A percentile compares a stretch with the other conserved stretches of the same genome.
These are phyloP conservation scores for Paramormyrops kingsleyae DNA, from an alignment of 2,113 vertebrate genomes.

Conservation along the genomic window DNA sequence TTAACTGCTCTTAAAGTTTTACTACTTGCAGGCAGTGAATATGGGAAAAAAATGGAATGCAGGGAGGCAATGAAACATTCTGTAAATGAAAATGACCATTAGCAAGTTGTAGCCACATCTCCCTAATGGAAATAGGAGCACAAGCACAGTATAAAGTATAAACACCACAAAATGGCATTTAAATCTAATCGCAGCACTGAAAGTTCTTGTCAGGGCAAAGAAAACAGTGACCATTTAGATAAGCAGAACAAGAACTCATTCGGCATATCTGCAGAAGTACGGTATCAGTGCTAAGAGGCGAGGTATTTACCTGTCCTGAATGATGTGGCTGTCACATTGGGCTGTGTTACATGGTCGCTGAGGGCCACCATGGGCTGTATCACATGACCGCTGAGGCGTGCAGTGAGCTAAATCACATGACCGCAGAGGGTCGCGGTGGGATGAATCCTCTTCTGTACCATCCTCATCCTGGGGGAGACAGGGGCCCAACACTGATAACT, in stretches of 20 bases:
- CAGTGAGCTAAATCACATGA: no score
- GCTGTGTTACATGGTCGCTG: slow-evolving; percentile 30
- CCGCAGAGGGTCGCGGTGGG: not conserved
- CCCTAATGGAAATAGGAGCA: not conserved
- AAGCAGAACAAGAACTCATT: not conserved
- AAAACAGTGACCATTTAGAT: not conserved
- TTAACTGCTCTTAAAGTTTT: not conserved
- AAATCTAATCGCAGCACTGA: slow-evolving; percentile 3
- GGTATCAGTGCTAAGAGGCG: not conserved
- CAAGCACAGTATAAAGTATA: not conserved
- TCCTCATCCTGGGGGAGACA: slow-evolving; percentile 51
- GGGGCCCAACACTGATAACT: not conserved
- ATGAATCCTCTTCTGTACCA: slow-evolving; percentile 38
- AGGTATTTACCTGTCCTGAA: slow-evolving; percentile 53
- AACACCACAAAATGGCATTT: slow-evolving; percentile 3
- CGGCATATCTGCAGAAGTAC: not conserved
- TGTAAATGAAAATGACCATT: not conserved
- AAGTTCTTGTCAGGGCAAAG: slow-evolving; percentile 1
- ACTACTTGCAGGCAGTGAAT: not conserved
- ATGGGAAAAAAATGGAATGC: not conserved
- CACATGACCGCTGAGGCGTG: not conserved
- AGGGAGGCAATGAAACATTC: not conserved
- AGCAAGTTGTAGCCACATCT: not conserved
- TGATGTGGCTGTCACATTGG: slow-evolving; percentile 46
- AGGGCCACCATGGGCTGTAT: slow-evolving; percentile 40